Evolutionary conservation across 2,888 invertebrate species (phyloP).

Genomic region (Melieria omissa): DNA sequence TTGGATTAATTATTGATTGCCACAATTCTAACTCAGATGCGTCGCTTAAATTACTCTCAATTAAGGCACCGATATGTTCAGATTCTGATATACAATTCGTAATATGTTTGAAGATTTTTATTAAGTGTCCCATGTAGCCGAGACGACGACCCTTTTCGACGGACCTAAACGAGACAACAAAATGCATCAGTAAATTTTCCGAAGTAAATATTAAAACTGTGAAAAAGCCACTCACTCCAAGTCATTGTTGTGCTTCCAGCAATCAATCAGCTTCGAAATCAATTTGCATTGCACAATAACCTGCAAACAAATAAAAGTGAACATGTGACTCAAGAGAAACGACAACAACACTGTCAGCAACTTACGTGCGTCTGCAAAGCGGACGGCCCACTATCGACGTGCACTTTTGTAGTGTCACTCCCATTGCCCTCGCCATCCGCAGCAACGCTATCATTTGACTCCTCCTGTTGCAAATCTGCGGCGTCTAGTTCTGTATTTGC

Average conservation of each 20-base stretch:
- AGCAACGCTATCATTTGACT: no score
- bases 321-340: background rate
- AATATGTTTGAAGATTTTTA: conserved; percentile 72
- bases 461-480: conserved; percentile 22
- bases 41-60: conserved; percentile 69
- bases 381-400: conserved; percentile 57
- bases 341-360: conserved; percentile 27
- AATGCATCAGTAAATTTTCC: background rate
- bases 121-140: conserved; percentile 77
- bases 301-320: conserved; percentile 66
- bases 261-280: conserved; percentile 81
- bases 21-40: conserved; percentile 69
- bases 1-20: conserved; percentile 61
- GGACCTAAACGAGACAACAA: conserved; percentile 59
- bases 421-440: conserved; percentile 38
- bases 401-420: conserved; percentile 50
- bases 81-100: conserved; percentile 66
- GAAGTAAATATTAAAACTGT: background rate
- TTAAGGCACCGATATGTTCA: conserved; percentile 70
- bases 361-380: conserved; percentile 71
- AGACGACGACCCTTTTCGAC: conserved; percentile 70
- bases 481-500: conserved; percentile 15
- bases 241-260: conserved; percentile 82
- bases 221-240: conserved; percentile 75
- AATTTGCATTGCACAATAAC: conserved; percentile 83